Base-by-base conservation (phyloP, 2,113 vertebrate genomes). In the Rhagologus leucostigma region DNA sequence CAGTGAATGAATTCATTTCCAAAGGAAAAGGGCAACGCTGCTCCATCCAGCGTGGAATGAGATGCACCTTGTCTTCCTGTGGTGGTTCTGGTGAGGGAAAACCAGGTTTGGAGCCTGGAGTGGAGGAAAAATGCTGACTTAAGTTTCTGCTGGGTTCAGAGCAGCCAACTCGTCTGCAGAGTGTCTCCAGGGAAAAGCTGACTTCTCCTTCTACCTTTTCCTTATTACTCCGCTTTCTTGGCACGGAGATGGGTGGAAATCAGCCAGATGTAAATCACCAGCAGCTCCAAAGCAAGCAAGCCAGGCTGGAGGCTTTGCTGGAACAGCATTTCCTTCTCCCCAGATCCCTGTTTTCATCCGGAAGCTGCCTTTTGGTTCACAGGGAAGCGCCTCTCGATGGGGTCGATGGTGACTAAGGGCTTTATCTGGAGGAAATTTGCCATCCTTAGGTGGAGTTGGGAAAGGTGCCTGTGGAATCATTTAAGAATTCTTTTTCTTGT, bases 291-390 rank as follows among this genome's bases (percentile, higher is more conserved):
- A 77, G 83, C 5, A 59, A 24, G 35, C 35, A 30, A 53, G 33
- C 19, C 83, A 68, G 69, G 9, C 32, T 14, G 49, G 35, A 77
- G 49, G 35, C 18, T 37, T 68, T n/a, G 57, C 91, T 88, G 69
- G 56, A 47, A 3, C 78, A 59, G 63, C 53, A 30, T 32, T 42
- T 92, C 32, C 57, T 76, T 47, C 68, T 90, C 59, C 68, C 44
- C 5, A 21, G 16, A 81, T 6, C 32, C 62, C 39, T 2, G 4
- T 2, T 30, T 0, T 2, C 18, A 18, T 46, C 44, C 3, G 0
- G 0, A 3, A 82, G 24, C 30, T 35, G 12, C 6, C 20, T 83
- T 50, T 33, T 22, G 9, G 24, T 29, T 10, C 49, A 1, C 26
- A 9, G 42, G 19, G 3, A 59, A 8, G 8, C 5, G 7, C n/a